Conservation (phyloP, 2,113 vertebrate species). For the Psammodynastes pulverulentus region DNA sequence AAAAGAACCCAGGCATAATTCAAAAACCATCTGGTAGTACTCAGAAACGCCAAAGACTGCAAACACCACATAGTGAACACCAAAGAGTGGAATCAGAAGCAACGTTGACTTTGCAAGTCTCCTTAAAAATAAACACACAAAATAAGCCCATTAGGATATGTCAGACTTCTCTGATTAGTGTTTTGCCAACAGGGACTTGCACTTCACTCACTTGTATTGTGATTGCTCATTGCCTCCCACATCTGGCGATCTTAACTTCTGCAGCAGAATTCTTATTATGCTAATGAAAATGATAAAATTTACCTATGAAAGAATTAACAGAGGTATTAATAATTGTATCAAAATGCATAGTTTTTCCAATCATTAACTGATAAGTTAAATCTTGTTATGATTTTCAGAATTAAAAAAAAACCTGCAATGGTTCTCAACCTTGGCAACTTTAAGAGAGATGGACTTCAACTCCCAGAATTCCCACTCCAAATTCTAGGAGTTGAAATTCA, state of each 20-base stretch:
- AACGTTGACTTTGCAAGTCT: slow-evolving; percentile 91
- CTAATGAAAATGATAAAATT: slow-evolving; percentile 34
- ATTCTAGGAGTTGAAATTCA: not conserved
- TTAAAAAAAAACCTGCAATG: not conserved
- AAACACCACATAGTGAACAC: slow-evolving; percentile 88
- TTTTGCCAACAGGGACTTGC: not conserved
- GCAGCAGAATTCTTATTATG: slow-evolving; percentile 25
- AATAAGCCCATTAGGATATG: slow-evolving; percentile 13
- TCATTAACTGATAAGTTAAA: not conserved
- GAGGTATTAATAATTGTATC: not conserved
- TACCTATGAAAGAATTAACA: slow-evolving; percentile 11
- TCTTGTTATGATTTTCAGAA: not conserved
- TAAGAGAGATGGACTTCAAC: not conserved
- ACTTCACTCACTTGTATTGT: slow-evolving; percentile 23
- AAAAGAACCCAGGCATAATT: slow-evolving; percentile 87
- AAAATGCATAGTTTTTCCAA: not conserved
- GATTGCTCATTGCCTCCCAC: slow-evolving; percentile 19
- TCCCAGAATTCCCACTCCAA: not conserved
- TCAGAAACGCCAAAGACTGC: slow-evolving; percentile 70
- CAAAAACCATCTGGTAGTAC: slow-evolving; percentile 84
- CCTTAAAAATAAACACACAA: slow-evolving; percentile 60
- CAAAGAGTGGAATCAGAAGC: slow-evolving; percentile 90
- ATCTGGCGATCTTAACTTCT: slow-evolving; percentile 21
- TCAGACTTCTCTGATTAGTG: not conserved
- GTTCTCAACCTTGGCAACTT: not conserved